Percentiles rank a stretch among this genome's conserved stretches.
These are phyloP conservation scores for Eremobia ochroleuca DNA, from an alignment of 2,888 invertebrate genomes.

Conservation along the genomic window DNA sequence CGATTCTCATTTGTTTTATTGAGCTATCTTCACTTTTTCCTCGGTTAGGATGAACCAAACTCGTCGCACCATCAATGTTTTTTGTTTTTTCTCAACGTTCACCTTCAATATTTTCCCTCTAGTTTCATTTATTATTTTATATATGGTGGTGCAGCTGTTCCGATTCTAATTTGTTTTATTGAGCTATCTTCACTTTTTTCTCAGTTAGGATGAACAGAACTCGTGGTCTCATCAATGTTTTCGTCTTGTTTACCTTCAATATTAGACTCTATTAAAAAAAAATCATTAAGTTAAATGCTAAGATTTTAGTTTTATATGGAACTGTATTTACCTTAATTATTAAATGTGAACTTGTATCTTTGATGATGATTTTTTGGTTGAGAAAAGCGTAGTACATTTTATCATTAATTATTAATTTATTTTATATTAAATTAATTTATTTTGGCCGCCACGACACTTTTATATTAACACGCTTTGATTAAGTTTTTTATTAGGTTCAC, in stretches of 20 bases:
- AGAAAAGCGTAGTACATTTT: neutral
- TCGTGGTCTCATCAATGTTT: no score
- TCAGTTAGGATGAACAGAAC: no score
- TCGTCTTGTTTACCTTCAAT: no score
- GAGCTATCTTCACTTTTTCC: neutral
- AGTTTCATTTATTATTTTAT: neutral
- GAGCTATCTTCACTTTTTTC: no score
- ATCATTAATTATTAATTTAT: no score
- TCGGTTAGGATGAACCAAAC: neutral
- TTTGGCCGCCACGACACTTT: no score
- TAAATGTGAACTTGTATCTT: neutral
- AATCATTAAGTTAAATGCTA: neutral
- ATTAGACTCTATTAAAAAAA: no score
- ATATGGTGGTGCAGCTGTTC: no score
- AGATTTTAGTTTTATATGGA: neutral
- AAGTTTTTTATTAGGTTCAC: no score
- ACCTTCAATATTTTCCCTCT: neutral
- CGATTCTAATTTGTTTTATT: no score
- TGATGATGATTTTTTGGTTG: neutral
- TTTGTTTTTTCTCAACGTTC: neutral
- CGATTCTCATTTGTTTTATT: conserved; percentile 18
- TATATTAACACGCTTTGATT: no score
- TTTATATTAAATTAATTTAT: no score
- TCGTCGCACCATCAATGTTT: neutral
- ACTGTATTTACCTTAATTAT: neutral